Percentiles rank a stretch among this genome's conserved stretches.
phyloP scores from a whole-genome alignment of 2,113 vertebrate species.

The Pituophis catenifer region DNA sequence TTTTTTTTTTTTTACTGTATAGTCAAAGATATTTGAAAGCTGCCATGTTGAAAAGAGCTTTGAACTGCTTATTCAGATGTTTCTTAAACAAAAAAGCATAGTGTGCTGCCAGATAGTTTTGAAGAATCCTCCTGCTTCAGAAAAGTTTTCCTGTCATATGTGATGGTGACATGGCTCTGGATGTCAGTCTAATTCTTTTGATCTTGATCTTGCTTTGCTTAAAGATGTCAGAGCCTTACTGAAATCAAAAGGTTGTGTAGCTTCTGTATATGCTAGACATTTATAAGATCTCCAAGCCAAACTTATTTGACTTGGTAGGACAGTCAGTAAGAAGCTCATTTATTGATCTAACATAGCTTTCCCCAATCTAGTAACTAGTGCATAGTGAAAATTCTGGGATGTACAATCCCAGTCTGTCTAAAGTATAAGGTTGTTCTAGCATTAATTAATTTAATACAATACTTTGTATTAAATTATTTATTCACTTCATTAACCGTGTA shows the following conservation, averaged over 20 bases:
- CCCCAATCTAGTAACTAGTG: not conserved
- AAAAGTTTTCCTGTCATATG: not conserved
- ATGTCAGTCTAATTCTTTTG: not conserved
- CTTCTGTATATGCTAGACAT: conserved; percentile 11
- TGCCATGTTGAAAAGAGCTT: conserved; percentile 8
- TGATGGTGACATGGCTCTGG: not conserved
- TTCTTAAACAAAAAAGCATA: conserved; percentile 15
- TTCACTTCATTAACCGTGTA: not conserved
- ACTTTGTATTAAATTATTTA: not conserved
- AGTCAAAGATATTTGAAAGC: conserved; percentile 17
- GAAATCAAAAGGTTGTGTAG: conserved; percentile 7
- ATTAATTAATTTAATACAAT: not conserved
- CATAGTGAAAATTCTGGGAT: fast-evolving
- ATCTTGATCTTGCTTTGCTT: not conserved
- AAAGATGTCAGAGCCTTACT: not conserved
- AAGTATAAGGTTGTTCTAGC: not conserved
- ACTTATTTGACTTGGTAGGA: not conserved
- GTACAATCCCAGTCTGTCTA: not conserved
- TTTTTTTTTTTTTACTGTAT: not conserved
- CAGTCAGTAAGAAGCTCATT: not conserved
- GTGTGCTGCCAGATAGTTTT: not conserved
- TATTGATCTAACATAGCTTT: conserved; percentile 1
- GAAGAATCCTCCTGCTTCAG: not conserved
- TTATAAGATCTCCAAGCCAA: not conserved
- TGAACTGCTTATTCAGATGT: conserved; percentile 18